Evolutionary conservation across 1,140 invertebrate genomes (phyloP).

Genomic region (Drosophila takahashii): DNA sequence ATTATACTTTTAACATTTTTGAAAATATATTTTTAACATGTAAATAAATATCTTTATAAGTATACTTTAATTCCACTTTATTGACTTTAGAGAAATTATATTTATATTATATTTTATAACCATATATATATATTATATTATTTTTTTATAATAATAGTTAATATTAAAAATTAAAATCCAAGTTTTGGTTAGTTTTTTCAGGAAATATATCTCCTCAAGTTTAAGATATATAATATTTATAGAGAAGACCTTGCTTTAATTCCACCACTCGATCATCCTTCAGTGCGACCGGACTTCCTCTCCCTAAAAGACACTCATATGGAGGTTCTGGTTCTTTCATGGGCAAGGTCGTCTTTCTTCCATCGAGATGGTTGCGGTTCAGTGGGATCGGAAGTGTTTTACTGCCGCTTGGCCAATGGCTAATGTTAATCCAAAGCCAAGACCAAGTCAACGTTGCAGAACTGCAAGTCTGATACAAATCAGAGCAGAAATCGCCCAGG

Average conservation of each 20-base stretch:
- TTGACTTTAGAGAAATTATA: too few species aligned
- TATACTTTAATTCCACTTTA: too few species aligned
- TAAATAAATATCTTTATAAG: too few species aligned
- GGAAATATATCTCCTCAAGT: too few species aligned
- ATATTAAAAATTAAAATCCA: too few species aligned
- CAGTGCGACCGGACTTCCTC: constrained; percentile 34
- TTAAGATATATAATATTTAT: neutral
- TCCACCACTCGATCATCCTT: constrained; percentile 14
- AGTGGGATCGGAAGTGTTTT: constrained; percentile 59
- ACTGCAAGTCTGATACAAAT: constrained; percentile 20
- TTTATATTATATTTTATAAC: too few species aligned
- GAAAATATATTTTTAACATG: too few species aligned
- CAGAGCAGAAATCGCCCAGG: neutral
- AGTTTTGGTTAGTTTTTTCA: too few species aligned
- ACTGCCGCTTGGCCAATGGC: neutral
- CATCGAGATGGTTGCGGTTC: constrained; percentile 75
- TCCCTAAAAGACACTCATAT: constrained; percentile 2
- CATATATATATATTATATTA: too few species aligned
- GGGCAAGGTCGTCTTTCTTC: constrained; percentile 49
- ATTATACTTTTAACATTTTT: too few species aligned
- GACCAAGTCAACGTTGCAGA: constrained; percentile 30
- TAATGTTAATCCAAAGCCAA: constrained; percentile 28
- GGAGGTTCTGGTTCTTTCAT: constrained; percentile 31
- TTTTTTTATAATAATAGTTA: too few species aligned
- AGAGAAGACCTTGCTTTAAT: neutral